These are phyloP conservation scores for Caenorhabditis sp. DNA, from an alignment of 2,888 invertebrate genomes.

Conservation along the genomic window DNA sequence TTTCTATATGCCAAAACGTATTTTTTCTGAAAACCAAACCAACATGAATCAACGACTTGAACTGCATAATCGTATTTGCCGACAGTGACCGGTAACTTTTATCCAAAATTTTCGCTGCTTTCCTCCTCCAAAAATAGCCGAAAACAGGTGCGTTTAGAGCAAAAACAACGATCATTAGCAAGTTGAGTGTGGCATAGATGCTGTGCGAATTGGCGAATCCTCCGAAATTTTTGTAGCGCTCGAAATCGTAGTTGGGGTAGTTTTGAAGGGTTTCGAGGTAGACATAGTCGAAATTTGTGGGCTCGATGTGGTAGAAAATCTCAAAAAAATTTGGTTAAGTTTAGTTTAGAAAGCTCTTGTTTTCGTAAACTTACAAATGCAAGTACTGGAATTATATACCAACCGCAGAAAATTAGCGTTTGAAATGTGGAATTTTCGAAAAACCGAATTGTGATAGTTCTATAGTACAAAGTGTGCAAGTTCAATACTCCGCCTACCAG, in stretches of 20 bases:
- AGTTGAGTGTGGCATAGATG: conserved; percentile 33
- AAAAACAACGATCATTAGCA: neutral
- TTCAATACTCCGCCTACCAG: conserved; percentile 30
- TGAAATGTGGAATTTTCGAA: conserved; percentile 13
- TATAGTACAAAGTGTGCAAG: conserved; percentile 41
- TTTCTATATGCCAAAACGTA: too few relatives aligned
- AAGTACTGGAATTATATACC: conserved; percentile 26
- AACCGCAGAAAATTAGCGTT: conserved; percentile 13
- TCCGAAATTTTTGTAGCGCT: conserved; percentile 32
- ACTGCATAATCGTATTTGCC: conserved; percentile 5
- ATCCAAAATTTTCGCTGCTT: conserved; percentile 40
- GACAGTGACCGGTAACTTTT: conserved; percentile 17
- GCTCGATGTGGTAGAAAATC: conserved; percentile 47
- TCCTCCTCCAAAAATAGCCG: conserved; percentile 33
- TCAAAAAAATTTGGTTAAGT: conserved; percentile 12
- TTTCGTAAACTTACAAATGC: conserved; percentile 1
- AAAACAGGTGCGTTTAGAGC: conserved; percentile 3
- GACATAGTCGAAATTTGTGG: conserved; percentile 27
- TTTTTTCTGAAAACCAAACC: neutral
- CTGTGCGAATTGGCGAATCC: conserved; percentile 50
- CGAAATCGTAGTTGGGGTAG: conserved; percentile 48
- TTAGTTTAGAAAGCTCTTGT: neutral
- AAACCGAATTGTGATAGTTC: conserved; percentile 30
- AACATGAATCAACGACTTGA: conserved; percentile 50
- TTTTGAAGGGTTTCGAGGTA: conserved; percentile 34